Evolutionary conservation across 1,140 invertebrate genomes (phyloP), one percentile per base, ranked within the genome.

Genomic region (Pteromalus puparum): DNA sequence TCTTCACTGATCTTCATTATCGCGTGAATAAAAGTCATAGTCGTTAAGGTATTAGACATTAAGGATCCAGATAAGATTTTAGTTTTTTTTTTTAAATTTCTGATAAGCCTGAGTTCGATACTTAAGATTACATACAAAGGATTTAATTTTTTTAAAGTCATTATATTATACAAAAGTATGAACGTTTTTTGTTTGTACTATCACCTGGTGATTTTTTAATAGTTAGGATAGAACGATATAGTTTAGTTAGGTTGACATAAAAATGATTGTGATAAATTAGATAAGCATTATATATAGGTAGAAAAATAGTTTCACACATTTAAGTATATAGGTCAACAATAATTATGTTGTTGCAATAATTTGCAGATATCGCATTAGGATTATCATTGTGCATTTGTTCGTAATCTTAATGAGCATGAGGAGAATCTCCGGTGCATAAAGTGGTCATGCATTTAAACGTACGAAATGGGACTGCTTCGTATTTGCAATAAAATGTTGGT

Each of bases 191-290:
- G 38, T 42, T 42, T 42, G 9, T 42, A 42, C 9, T 42, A 42
- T 42, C 38, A 42, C 6, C 38, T 42, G 9, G 1, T 10, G 6
- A 42, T n/a, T 13, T 34, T 68, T 75, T 78, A 5, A 4, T 65
- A 26, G 21, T 30, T 70, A 73, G 24, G 21, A 61, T n/a, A 68
- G 34, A 78, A 81, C 13, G 15, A 10, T 53, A 80, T 46, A 21
- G 53, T 76, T 81, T 84, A 65, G 18, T n/a, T 61, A 61, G 18
- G 30, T 68, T 81, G 46, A 78, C 18, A 21, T 24, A 30, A 74
- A 67, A 81, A 81, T 72, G 28, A 67, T 85, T 83, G 78, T 81
- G 75, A 87, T 83, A 78, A 80, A 83, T 81, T 74, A 85, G 38
- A 38, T 82, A 76, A 76, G 15, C 26, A 73, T 79, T 79, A 81